phyloP scores from a whole-genome alignment of 2,797 vertebrate species.

The Sphaeramia orbicularis region DNA sequence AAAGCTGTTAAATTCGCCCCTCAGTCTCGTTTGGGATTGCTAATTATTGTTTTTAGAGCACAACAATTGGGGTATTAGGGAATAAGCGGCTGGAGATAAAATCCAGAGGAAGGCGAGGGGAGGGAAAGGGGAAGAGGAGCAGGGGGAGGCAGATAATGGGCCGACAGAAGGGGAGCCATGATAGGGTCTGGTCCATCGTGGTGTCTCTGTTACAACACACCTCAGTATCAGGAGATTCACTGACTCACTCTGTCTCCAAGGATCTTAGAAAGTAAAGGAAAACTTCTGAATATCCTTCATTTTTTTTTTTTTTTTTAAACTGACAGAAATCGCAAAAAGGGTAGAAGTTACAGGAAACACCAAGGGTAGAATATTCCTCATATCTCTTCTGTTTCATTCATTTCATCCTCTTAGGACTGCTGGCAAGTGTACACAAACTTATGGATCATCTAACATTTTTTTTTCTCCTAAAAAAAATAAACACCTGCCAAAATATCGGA shows the following conservation, averaged over 20 bases:
- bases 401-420: not conserved
- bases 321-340: constrained; percentile 12
- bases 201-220: constrained; percentile 43
- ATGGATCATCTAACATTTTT: constrained; percentile 1
- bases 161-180: constrained; percentile 75
- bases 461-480: constrained; percentile 5
- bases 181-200: constrained; percentile 72
- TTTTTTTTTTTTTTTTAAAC: no score
- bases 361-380: not conserved
- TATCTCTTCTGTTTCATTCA: no score
- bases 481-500: not conserved
- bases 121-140: constrained; percentile 57
- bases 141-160: constrained; percentile 79
- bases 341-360: not conserved
- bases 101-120: constrained; percentile 76
- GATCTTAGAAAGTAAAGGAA: constrained; percentile 44
- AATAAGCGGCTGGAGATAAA: constrained; percentile 84
- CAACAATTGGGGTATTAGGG: constrained; percentile 86
- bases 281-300: no score
- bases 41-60: constrained; percentile 88
- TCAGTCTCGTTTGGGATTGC: constrained; percentile 82
- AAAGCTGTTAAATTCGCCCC: constrained; percentile 82
- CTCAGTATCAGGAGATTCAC: constrained; percentile 48
- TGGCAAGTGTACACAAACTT: not conserved
- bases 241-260: constrained; percentile 34